Evolutionary conservation across 2,113 vertebrate species (phyloP).

Genomic region (Sinocyclocheilus anophthalmus): DNA sequence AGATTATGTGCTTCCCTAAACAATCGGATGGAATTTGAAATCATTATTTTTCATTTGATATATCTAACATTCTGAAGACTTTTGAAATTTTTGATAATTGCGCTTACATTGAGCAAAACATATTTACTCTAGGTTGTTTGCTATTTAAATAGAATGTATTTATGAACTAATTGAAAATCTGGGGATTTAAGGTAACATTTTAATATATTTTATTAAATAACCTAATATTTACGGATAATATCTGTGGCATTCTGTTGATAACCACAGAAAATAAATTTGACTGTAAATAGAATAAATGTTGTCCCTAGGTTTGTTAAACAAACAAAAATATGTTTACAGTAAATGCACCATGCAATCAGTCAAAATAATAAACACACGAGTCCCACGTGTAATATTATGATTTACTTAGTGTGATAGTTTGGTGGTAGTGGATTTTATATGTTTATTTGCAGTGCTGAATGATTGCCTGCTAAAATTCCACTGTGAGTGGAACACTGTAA

Average conservation of each 20-base stretch:
- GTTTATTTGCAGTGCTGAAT: conserved; percentile 13
- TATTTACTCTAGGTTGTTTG: not conserved
- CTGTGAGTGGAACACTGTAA: not conserved
- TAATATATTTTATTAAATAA: not conserved
- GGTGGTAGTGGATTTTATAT: not conserved
- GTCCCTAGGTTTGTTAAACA: not conserved
- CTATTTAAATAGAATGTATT: not conserved
- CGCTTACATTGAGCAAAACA: not conserved
- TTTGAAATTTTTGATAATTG: not conserved
- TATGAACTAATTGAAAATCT: not conserved
- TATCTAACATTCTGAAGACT: not conserved
- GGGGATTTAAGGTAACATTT: not conserved
- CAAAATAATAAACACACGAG: not conserved
- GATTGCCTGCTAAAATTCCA: not conserved
- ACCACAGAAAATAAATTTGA: not conserved
- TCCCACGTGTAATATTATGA: not conserved
- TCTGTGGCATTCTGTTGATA: not conserved
- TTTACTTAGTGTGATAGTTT: not conserved
- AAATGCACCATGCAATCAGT: not conserved
- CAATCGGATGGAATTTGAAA: not conserved
- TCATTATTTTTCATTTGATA: not conserved
- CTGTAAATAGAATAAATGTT: not conserved
- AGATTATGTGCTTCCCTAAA: not conserved
- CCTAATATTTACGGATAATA: not conserved
- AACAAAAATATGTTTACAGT: not conserved